These are phyloP conservation scores for Luehdorfia chinensis DNA, from an alignment of 1,140 invertebrate species.

Conservation along the genomic window DNA sequence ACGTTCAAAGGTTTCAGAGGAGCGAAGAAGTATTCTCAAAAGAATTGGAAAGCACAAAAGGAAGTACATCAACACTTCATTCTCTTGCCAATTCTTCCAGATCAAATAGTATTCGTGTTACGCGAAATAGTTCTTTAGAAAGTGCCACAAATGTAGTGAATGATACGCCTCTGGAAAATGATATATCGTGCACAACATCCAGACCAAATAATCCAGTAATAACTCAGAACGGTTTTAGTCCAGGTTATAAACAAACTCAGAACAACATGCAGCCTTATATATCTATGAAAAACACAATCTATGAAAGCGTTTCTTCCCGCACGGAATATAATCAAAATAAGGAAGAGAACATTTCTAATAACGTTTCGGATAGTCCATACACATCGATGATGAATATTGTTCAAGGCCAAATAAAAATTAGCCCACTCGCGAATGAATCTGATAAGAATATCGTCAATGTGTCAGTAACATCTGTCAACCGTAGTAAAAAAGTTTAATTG, in stretches of 20 bases:
- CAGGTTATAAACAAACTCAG: slow-evolving; percentile 25
- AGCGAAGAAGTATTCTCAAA: slow-evolving; percentile 69
- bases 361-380: slow-evolving; percentile 49
- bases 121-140: slow-evolving; percentile 50
- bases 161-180: slow-evolving; percentile 31
- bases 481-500: slow-evolving; percentile 45
- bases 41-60: slow-evolving; percentile 58
- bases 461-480: slow-evolving; percentile 50
- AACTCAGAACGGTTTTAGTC: slow-evolving; percentile 51
- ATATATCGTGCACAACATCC: slow-evolving; percentile 20
- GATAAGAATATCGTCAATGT: slow-evolving; percentile 62
- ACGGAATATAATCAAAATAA: slow-evolving; percentile 34
- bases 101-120: slow-evolving; percentile 58
- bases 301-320: slow-evolving; percentile 60
- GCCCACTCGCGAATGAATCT: slow-evolving; percentile 56
- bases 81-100: slow-evolving; percentile 55
- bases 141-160: slow-evolving; percentile 33
- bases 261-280: slow-evolving; percentile 37
- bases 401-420: slow-evolving; percentile 75
- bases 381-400: slow-evolving; percentile 72
- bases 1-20: slow-evolving; percentile 64
- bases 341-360: slow-evolving; percentile 33
- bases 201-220: slow-evolving; percentile 38
- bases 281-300: slow-evolving; percentile 78
- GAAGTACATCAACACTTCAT: slow-evolving; percentile 58